These are phyloP conservation scores for Aleiodes leptofemur DNA, from an alignment of 2,888 invertebrate genomes.

Conservation along the genomic window DNA sequence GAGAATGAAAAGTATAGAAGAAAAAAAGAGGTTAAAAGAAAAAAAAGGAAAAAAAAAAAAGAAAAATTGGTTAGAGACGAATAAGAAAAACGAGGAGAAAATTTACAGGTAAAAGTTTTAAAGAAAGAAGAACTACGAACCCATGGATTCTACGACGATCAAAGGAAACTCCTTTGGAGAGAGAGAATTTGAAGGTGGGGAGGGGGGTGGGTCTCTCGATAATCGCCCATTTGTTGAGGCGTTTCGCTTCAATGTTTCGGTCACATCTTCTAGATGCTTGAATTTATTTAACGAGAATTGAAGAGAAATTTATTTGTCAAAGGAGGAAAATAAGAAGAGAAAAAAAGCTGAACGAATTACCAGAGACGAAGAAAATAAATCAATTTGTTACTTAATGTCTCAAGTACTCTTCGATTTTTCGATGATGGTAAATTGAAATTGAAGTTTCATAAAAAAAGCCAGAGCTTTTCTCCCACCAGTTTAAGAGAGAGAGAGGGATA, in stretches of 20 bases:
- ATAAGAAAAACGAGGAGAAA: slow-evolving; percentile 53
- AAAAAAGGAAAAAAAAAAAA: slow-evolving; percentile 32
- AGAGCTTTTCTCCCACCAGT: background rate
- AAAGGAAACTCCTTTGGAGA: slow-evolving; percentile 42
- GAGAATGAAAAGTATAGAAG: slow-evolving; percentile 47
- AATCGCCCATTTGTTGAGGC: slow-evolving; percentile 41
- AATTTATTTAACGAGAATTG: slow-evolving; percentile 42
- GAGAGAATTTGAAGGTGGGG: too few species aligned
- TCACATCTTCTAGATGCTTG: slow-evolving; percentile 29
- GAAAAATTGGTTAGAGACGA: slow-evolving; percentile 35
- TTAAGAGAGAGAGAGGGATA: background rate
- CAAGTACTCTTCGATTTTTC: too few species aligned
- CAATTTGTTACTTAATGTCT: background rate
- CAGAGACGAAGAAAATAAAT: background rate
- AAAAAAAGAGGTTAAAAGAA: slow-evolving; percentile 54
- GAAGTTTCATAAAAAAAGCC: too few species aligned
- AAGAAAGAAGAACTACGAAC: slow-evolving; percentile 14
- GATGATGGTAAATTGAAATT: too few species aligned
- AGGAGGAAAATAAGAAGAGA: background rate
- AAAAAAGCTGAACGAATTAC: background rate
- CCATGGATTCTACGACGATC: slow-evolving; percentile 45
- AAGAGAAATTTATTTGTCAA: slow-evolving; percentile 17
- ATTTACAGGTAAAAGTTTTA: slow-evolving; percentile 13
- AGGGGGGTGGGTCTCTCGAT: slow-evolving; percentile 40
- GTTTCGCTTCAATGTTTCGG: slow-evolving; percentile 9